Evolutionary conservation across 2,888 invertebrate species (phyloP).

Genomic region (Chymomyza caudatula): DNA sequence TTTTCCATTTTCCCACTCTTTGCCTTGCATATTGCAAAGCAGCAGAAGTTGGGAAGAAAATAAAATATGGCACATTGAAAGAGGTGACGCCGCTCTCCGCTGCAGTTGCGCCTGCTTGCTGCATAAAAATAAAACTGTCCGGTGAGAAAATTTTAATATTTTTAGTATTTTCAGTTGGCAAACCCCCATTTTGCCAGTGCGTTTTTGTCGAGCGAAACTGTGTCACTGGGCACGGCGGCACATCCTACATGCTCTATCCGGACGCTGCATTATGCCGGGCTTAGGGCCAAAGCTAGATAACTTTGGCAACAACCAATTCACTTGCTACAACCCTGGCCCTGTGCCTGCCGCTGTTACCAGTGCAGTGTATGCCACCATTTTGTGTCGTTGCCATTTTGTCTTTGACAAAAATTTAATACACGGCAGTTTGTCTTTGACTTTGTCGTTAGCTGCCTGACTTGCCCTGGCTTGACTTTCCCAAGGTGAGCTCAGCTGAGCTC

Average conservation of each 20-base stretch:
- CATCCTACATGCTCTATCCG: conserved; percentile 14
- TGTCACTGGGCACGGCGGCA: conserved; percentile 49
- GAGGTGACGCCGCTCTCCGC: not conserved
- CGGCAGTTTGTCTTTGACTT: conserved; percentile 67
- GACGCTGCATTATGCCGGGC: conserved; percentile 38
- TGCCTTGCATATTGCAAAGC: not conserved
- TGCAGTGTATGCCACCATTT: conserved; percentile 27
- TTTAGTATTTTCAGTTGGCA: not conserved
- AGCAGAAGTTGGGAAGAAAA: conserved; percentile 25
- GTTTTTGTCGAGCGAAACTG: conserved; percentile 32
- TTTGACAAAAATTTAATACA: conserved; percentile 70
- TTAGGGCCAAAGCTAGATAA: conserved; percentile 38
- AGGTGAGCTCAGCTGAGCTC: conserved; percentile 5
- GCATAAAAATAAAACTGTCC: conserved; percentile 58
- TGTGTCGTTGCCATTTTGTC: conserved; percentile 64
- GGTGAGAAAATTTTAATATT: conserved; percentile 66
- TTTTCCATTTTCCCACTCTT: conserved; percentile 6
- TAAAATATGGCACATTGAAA: conserved; percentile 46
- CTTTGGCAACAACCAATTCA: conserved; percentile 56
- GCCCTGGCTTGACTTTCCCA: not conserved
- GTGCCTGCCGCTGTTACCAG: not conserved
- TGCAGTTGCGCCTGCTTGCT: not conserved
- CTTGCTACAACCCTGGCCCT: conserved; percentile 44
- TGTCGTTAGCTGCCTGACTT: conserved; percentile 13
- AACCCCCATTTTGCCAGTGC: not conserved